Percentiles rank a stretch among this genome's conserved stretches.
Evolutionary conservation across 2,888 invertebrate genomes (phyloP).

Genomic region (Melieria omissa): DNA sequence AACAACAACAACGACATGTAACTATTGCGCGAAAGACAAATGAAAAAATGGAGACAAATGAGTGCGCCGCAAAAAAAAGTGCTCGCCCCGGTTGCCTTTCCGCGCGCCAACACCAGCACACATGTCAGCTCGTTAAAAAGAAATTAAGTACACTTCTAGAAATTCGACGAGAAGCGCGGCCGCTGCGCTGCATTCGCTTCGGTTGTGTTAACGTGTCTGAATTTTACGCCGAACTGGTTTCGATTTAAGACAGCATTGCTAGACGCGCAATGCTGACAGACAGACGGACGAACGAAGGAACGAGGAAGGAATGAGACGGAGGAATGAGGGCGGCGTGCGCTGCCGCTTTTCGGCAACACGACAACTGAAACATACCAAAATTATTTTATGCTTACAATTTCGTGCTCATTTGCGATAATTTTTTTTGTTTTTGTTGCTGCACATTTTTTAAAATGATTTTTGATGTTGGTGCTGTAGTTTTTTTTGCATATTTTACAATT

Average conservation of each 20-base stretch:
- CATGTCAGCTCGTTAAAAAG: conserved; percentile 59
- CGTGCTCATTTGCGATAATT: conserved; percentile 9
- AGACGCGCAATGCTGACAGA: too few relatives aligned
- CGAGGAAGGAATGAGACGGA: too few relatives aligned
- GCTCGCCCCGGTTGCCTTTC: neutral
- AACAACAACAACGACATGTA: neutral
- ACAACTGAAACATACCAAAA: neutral
- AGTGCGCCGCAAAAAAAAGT: too few relatives aligned
- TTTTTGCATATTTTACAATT: too few relatives aligned
- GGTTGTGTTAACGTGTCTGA: conserved; percentile 28
- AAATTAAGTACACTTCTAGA: conserved; percentile 55
- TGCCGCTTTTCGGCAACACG: too few relatives aligned
- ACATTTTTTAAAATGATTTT: too few relatives aligned
- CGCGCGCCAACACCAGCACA: neutral
- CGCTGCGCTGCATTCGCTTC: conserved; percentile 19
- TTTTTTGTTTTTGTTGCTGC: too few relatives aligned
- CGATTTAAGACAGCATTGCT: conserved; percentile 48
- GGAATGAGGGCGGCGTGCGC: too few relatives aligned
- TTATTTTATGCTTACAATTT: conserved; percentile 1
- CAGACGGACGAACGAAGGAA: too few relatives aligned
- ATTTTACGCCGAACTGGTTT: conserved; percentile 51
- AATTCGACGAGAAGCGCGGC: neutral
- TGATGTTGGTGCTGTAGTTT: too few relatives aligned
- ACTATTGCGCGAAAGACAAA: neutral
- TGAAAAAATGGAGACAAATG: neutral